Evolutionary conservation across 2,888 invertebrate species (phyloP), one percentile per base, ranked within the genome.

Genomic region (Rhaphigaster nebulosa): DNA sequence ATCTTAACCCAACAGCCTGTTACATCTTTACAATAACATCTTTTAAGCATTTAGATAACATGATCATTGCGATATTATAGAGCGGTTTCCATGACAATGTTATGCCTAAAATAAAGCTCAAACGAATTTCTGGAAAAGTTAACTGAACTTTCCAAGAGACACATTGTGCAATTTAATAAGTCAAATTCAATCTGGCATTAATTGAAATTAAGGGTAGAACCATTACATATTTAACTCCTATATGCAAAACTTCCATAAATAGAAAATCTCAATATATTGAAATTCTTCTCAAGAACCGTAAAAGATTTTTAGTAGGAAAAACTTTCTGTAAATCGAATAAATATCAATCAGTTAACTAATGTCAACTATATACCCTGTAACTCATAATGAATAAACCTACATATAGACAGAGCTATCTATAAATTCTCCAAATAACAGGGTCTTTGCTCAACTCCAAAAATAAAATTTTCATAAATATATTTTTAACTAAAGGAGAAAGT

Each of bases 391-490:
- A n/a, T n/a, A 26, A n/a, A n/a, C 26, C 60, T 60, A n/a, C 6
- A 60, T 10, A 10, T n/a, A n/a, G 54, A n/a, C n/a, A 60, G 5
- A 18, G 34, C 34, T 65, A 29, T 18, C 3, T 18, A 29, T 65
- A 34, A 34, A 65, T 65, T 34, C 29, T 15, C 5, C 29, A 65
- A 65, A 20, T 38, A 76, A 38, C 10, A 34, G 23, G 70, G 38
- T 76, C 13, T 76, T 38, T 76, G 70, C 70, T 76, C 70, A 76
- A 76, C 70, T 76, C 70, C 29, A 65, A 65, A 76, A 76, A 76
- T 38, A 38, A 34, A 76, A 76, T 34, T 8, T 20, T 6, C 1
- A 20, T 38, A 76, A 76, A 38, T 10, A 38, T 76, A 20, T 38
- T 76, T 76, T 34, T 38, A 76, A 76, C 6, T 38, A 76, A 76